Base-by-base conservation (phyloP, 35 echinoderm and acorn worm genomes). In the Hemicentrotus pulcherrimus region DNA sequence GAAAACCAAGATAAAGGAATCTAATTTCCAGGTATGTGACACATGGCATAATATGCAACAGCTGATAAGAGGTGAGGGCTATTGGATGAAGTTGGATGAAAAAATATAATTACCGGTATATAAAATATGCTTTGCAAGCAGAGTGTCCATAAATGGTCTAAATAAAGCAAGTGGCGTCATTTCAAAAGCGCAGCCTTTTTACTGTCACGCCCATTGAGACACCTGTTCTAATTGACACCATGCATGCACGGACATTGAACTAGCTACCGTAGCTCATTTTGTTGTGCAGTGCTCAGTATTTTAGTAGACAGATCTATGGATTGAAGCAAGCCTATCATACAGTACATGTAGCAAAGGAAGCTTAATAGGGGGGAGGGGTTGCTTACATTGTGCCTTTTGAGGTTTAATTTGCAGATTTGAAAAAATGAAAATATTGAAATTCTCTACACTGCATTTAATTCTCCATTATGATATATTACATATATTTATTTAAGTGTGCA, bases 171-270 rank as follows among this genome's bases (percentile, higher is more conserved):
- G 15, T 78, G 65, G 65, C 19, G 65, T 78, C 65, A 78, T 78
- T 78, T 78, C 22, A 78, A 78, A 78, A 78, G 65, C 65, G n/a
- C 65, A 78, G 19, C 65, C 65, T 78, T 55, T 55, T 55, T 22
- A 78, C 22, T 78, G 65, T 78, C 65, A 78, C 65, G 28, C 65
- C 65, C 65, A 78, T 78, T 78, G 19, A 78, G 65, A 78, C 65
- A 78, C 65, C 65, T 78, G 65, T 78, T 78, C 19, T 78, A 78
- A 78, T 78, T 78, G 65, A 78, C 65, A n/a, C 19, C 65, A 78
- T 78, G 65, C 28, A 78, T 41, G 0, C 35, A 41, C 12, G 65
- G 65, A 78, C 65, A 78, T 30, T 78, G 28, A 22, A 78, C 65
- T 1, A 18, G 22, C 0, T 55, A 70, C 19, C 16, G 61, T 22